These are phyloP conservation scores for Ormyrus thymus DNA, from an alignment of 2,888 invertebrate species.

Conservation along the genomic window DNA sequence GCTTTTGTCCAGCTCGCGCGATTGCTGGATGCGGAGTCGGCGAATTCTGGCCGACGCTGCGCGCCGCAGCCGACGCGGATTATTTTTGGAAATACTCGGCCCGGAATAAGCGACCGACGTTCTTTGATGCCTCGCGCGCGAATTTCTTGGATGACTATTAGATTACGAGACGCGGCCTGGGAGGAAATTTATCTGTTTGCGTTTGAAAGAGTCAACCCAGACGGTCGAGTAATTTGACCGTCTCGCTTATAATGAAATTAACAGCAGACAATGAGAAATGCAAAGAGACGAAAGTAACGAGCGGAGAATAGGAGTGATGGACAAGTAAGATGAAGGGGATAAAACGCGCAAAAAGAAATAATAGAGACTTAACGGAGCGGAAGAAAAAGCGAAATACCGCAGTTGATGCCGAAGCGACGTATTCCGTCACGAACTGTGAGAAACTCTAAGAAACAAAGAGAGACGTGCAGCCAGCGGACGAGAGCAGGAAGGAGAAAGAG, in stretches of 20 bases:
- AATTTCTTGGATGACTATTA: no score
- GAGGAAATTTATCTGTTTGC: no score
- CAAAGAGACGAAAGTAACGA: background rate
- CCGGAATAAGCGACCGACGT: background rate
- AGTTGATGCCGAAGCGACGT: constrained; percentile 30
- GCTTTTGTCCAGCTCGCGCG: constrained; percentile 37
- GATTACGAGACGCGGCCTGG: no score
- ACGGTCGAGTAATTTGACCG: no score
- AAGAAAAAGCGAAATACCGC: constrained; percentile 29
- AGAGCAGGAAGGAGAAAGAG: constrained; percentile 11
- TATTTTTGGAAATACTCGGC: background rate
- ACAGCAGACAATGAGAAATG: no score
- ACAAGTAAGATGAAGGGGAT: constrained; percentile 31
- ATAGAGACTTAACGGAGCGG: constrained; percentile 27
- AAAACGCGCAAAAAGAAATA: constrained; percentile 49
- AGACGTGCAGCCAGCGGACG: background rate
- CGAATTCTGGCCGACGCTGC: constrained; percentile 10
- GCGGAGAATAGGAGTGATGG: constrained; percentile 13
- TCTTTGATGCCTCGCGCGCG: background rate
- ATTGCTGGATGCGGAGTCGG: constrained; percentile 11
- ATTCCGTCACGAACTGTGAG: constrained; percentile 35
- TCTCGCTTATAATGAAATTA: no score
- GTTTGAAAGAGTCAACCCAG: no score
- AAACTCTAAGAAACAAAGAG: background rate
- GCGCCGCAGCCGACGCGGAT: no score